A percentile compares a stretch with the other conserved stretches of the same genome.
phyloP scores from a whole-genome alignment of 2,113 vertebrate genomes.

The Phyllostomus hastatus region DNA sequence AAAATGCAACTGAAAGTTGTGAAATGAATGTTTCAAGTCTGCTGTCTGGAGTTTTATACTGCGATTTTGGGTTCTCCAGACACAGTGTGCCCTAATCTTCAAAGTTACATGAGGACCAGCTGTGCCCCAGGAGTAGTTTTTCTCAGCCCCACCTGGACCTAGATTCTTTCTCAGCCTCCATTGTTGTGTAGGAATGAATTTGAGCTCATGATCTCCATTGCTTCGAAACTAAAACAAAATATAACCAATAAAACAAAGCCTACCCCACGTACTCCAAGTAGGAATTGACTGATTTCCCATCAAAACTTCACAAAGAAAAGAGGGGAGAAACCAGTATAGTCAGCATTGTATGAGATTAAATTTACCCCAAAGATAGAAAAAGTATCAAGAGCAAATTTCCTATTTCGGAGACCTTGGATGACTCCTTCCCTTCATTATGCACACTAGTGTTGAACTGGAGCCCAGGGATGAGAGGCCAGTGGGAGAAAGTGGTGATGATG shows the following conservation, averaged over 20 bases:
- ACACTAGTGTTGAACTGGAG: background rate
- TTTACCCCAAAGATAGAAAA: background rate
- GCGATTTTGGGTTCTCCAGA: background rate
- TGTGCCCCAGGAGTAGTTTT: background rate
- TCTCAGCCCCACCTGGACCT: background rate
- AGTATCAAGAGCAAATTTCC: background rate
- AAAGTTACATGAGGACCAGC: background rate
- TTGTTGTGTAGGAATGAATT: background rate
- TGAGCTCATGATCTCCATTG: background rate
- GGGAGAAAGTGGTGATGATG: background rate
- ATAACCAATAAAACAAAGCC: background rate
- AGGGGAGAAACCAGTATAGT: background rate
- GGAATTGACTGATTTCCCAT: background rate
- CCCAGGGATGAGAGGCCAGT: background rate
- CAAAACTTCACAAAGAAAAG: background rate
- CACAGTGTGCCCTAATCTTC: background rate
- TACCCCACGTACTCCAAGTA: background rate
- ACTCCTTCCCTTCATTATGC: background rate
- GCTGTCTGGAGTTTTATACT: background rate
- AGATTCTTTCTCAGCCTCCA: background rate
- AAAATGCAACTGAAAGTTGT: background rate
- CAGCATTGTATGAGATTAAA: background rate
- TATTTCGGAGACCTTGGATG: background rate
- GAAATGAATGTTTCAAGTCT: constrained; percentile 34
- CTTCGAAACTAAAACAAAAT: background rate